phyloP scores from a whole-genome alignment of 2,888 invertebrate genomes.

The Pseudanteris insignis region DNA sequence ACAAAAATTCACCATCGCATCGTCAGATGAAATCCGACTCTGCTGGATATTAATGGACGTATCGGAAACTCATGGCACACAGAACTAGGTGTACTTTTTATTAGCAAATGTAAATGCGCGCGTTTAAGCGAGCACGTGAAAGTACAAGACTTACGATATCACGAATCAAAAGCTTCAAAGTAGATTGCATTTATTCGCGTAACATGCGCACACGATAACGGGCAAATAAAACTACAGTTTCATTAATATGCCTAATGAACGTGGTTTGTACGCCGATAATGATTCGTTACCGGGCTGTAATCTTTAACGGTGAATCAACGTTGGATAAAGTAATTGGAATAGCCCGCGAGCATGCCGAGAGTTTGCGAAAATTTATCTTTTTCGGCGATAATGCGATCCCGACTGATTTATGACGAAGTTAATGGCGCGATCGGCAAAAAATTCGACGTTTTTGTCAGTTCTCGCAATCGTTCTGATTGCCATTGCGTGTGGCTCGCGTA shows the following conservation, averaged over 20 bases:
- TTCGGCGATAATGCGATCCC: too few species aligned
- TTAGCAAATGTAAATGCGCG: conserved; percentile 29
- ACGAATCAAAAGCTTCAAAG: conserved; percentile 17
- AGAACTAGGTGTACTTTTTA: conserved; percentile 22
- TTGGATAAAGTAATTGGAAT: not conserved
- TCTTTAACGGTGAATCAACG: not conserved
- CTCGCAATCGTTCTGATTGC: too few species aligned
- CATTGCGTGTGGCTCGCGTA: too few species aligned
- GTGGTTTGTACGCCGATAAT: not conserved
- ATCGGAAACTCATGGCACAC: conserved; percentile 21
- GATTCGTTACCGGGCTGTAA: not conserved
- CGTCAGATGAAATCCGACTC: conserved; percentile 46
- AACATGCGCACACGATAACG: not conserved
- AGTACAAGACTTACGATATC: conserved; percentile 11
- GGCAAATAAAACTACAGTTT: not conserved
- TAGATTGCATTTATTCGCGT: conserved; percentile 1
- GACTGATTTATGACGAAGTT: too few species aligned
- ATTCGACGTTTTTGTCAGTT: too few species aligned
- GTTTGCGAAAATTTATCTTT: too few species aligned
- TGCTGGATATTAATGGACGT: conserved; percentile 36
- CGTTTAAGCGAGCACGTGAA: conserved; percentile 17
- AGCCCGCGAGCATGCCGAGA: too few species aligned
- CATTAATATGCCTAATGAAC: not conserved
- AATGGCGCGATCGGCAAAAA: too few species aligned
- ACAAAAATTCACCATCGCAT: too few species aligned